Conservation (phyloP, 2,797 vertebrate genomes). For the Discoglossus pictus region DNA sequence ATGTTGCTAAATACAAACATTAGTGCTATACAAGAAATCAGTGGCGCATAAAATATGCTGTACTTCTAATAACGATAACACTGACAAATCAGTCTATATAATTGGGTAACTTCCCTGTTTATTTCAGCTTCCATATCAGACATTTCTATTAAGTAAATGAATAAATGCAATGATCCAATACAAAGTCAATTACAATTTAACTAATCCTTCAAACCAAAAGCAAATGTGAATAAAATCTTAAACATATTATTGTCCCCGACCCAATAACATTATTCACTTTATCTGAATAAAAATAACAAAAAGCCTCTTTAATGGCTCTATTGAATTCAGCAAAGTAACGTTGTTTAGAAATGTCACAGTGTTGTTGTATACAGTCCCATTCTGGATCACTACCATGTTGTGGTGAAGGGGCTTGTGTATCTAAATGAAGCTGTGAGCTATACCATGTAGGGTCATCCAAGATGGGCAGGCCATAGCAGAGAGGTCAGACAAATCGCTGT, state of each 20-base stretch:
- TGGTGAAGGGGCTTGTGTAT: too few relatives aligned
- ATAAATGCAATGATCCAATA: constrained; percentile 55
- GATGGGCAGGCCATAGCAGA: too few relatives aligned
- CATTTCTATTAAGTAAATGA: constrained; percentile 56
- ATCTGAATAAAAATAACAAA: constrained; percentile 2
- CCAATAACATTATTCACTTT: constrained; percentile 4
- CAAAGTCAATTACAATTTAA: constrained; percentile 56
- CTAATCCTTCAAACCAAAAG: constrained; percentile 57
- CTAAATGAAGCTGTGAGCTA: too few relatives aligned
- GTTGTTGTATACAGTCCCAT: too few relatives aligned
- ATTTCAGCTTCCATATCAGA: constrained; percentile 54
- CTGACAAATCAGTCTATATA: constrained; percentile 24
- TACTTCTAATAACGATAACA: constrained; percentile 22
- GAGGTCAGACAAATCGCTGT: too few relatives aligned
- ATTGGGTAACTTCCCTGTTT: constrained; percentile 44
- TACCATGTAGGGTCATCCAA: too few relatives aligned
- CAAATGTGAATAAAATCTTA: constrained; percentile 47
- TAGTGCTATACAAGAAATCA: too few relatives aligned
- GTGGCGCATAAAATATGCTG: background rate
- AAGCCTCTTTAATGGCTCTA: background rate
- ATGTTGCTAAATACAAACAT: too few relatives aligned
- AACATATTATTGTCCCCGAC: constrained; percentile 19
- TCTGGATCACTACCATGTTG: too few relatives aligned
- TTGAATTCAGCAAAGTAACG: background rate
- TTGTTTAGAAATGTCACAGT: too few relatives aligned